A percentile compares a stretch with the other conserved stretches of the same genome.
phyloP scores from a whole-genome alignment of 2,797 vertebrate genomes.

The Simalia tracyae region DNA sequence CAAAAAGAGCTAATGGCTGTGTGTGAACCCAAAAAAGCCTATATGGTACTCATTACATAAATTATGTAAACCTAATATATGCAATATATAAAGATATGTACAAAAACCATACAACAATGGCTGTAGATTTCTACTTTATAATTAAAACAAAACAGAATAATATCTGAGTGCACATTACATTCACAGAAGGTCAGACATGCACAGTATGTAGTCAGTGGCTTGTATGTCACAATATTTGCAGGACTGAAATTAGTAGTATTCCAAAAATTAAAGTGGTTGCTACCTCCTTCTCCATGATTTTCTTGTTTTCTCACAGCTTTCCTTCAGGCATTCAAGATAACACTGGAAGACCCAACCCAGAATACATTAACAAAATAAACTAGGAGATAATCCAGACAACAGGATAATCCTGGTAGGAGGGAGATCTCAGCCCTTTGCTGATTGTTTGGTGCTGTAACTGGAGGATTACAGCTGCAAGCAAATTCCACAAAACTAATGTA shows the following conservation, averaged over 20 bases:
- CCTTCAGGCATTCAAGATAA: fast-evolving
- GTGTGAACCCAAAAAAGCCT: neutral
- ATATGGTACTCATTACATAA: neutral
- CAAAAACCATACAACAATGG: neutral
- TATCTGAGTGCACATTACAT: neutral
- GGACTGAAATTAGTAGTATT: neutral
- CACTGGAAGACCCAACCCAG: fast-evolving
- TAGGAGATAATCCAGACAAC: neutral
- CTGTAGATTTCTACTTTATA: neutral
- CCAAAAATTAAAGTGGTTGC: neutral
- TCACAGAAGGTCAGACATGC: neutral
- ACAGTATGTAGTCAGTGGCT: neutral
- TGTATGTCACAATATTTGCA: neutral
- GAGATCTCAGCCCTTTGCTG: too few relatives aligned
- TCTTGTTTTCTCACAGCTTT: neutral
- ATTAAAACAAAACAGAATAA: neutral
- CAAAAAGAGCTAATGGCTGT: neutral
- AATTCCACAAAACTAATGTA: too few relatives aligned
- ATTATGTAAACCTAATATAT: neutral
- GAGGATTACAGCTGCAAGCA: too few relatives aligned
- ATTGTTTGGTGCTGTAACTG: too few relatives aligned
- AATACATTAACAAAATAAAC: neutral
- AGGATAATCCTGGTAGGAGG: neutral
- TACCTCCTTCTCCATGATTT: neutral
- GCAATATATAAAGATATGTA: neutral